A percentile compares a stretch with the other conserved stretches of the same genome.
These are phyloP conservation scores for Poecilia velifera DNA, from an alignment of 2,797 vertebrate genomes.

Conservation along the genomic window DNA sequence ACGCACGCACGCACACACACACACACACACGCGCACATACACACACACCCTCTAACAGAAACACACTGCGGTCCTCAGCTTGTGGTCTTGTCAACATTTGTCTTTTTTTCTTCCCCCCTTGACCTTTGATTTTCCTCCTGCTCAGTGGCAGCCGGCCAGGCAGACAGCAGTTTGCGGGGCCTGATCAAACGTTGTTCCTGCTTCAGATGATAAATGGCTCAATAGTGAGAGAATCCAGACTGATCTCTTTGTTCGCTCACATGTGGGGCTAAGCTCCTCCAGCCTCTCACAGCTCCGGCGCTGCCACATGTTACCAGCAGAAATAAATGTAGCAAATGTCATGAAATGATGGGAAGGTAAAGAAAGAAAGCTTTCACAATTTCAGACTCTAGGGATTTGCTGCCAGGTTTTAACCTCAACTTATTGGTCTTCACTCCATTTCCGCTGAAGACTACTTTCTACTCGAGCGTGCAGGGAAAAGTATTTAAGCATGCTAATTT, in stretches of 20 bases:
- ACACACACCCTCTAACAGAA: background rate
- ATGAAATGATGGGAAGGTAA: background rate
- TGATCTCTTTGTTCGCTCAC: slow-evolving; percentile 9
- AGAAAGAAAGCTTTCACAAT: background rate
- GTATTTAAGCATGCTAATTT: slow-evolving; percentile 49
- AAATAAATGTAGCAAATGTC: background rate
- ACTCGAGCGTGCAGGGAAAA: slow-evolving; percentile 46
- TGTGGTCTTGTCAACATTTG: slow-evolving; percentile 46
- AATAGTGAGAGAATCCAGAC: slow-evolving; percentile 22
- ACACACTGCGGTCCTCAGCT: slow-evolving; percentile 8
- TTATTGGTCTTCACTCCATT: too few relatives aligned
- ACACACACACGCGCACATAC: background rate
- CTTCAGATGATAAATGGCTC: slow-evolving; percentile 36
- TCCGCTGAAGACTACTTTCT: slow-evolving; percentile 16
- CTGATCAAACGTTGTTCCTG: slow-evolving; percentile 37
- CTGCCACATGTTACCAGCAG: background rate
- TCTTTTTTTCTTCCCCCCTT: slow-evolving; percentile 24
- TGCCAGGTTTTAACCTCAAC: too few relatives aligned
- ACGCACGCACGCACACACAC: background rate
- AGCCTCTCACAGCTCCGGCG: background rate
- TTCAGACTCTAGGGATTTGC: background rate
- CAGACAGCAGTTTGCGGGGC: slow-evolving; percentile 26
- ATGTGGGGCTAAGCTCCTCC: background rate
- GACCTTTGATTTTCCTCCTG: slow-evolving; percentile 56
- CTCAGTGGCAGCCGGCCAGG: slow-evolving; percentile 48